A percentile compares a stretch with the other conserved stretches of the same genome.
These are phyloP conservation scores for Rattus rattus DNA, from an alignment of 2,113 vertebrate genomes.

Conservation along the genomic window DNA sequence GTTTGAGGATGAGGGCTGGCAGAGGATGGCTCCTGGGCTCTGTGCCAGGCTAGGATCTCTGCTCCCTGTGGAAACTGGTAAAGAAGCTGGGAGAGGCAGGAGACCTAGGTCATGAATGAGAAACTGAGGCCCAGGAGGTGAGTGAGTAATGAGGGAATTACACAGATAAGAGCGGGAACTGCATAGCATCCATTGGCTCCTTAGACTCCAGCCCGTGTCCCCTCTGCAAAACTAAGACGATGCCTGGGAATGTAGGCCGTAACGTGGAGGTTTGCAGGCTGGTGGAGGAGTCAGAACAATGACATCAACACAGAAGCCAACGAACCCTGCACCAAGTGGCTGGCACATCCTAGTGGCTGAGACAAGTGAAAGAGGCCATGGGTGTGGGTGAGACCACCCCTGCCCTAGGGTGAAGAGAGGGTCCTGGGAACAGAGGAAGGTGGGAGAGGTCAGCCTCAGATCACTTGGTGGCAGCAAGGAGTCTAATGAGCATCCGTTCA, in stretches of 20 bases:
- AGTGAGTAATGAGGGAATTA: rapidly evolving
- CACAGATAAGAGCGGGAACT: too few relatives aligned
- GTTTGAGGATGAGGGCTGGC: background rate
- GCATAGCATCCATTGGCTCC: rapidly evolving
- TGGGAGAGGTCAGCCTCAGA: background rate
- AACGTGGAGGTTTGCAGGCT: background rate
- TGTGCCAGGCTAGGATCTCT: background rate
- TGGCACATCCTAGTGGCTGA: too few relatives aligned
- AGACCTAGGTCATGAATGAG: background rate
- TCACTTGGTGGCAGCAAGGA: background rate
- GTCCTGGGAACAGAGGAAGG: background rate
- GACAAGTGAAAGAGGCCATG: rapidly evolving
- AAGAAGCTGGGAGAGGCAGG: rapidly evolving
- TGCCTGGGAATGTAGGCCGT: too few relatives aligned
- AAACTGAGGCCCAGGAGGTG: background rate
- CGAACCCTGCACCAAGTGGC: too few relatives aligned
- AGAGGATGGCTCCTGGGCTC: background rate
- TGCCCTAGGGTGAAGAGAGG: too few relatives aligned
- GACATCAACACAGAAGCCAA: background rate
- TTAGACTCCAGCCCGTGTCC: too few relatives aligned
- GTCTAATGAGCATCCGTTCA: rapidly evolving
- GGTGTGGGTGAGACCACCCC: background rate
- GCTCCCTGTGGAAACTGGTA: background rate
- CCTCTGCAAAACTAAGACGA: background rate
- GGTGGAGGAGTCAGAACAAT: background rate